Evolutionary conservation across 2,113 vertebrate species (phyloP), one percentile per base, ranked within the genome.

Genomic region (Dicentrarchus labrax): DNA sequence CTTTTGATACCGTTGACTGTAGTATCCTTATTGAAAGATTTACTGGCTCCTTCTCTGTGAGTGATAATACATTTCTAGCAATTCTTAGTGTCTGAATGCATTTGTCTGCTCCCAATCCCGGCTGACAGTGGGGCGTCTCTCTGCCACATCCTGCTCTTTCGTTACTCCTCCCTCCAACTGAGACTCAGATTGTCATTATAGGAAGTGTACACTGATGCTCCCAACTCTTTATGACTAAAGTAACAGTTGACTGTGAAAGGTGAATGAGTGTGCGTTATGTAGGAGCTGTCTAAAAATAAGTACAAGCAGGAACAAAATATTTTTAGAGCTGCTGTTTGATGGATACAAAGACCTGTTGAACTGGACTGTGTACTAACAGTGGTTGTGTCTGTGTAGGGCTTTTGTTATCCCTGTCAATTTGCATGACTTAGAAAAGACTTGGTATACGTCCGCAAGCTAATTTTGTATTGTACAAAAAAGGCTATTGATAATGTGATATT

Each of bases 171-270:
- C 53, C 39, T 48, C 69, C 64, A 19, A n/a, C 43, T n/a, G 38
- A 78, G 65, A 59, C 38, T 60, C 45, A 51, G 39, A n/a, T 57
- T 53, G 66, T 80, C 69, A 59, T 9, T 43, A 78, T 9, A 71
- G 65, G 72, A 81, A 76, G 68, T 54, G 57, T 38, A 21, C 50
- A 56, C 30, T 21, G 54, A 78, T 67, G 50, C 61, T 38, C 59
- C 54, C 61, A n/a, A 68, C 5, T 6, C 45, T 73, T 79, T 76
- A 57, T 53, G 60, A 72, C 77, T 60, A 22, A 73, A 78, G 50
- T 87, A 77, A 84, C 78, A 72, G 80, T 82, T 76, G 75, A 83
- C 57, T 73, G 87, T 72, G 54, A 88, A 83, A 87, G 64, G 85
- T 80, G 72, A 86, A 39, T 41, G 81, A 79, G 82, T 76, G 71